These are phyloP conservation scores for Ellobium chinense DNA, from an alignment of 2,888 invertebrate genomes.

Conservation along the genomic window DNA sequence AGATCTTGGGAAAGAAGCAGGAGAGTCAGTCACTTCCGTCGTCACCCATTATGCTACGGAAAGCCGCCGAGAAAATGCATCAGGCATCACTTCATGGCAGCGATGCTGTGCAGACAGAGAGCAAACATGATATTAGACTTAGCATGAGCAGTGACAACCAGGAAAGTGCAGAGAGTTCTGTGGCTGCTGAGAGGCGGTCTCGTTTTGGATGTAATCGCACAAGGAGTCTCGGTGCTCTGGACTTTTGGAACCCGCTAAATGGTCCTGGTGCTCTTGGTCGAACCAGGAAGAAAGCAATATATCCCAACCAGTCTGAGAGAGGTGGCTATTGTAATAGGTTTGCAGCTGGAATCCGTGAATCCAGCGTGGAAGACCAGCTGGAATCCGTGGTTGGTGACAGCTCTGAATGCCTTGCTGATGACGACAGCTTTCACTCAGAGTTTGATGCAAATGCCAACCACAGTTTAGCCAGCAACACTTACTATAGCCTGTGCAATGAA, in stretches of 20 bases:
- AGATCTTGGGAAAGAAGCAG: slow-evolving; percentile 34
- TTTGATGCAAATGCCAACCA: slow-evolving; percentile 4
- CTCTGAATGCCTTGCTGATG: slow-evolving; percentile 7
- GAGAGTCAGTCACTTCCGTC: slow-evolving; percentile 75
- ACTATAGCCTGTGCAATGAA: slow-evolving; percentile 11
- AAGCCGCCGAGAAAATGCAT: slow-evolving; percentile 70
- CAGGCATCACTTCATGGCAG: slow-evolving; percentile 71
- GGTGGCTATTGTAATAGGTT: slow-evolving; percentile 28
- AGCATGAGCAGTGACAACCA: slow-evolving; percentile 18
- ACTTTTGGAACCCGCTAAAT: slow-evolving; percentile 32
- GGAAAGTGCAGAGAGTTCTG: background rate
- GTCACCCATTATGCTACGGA: slow-evolving; percentile 70
- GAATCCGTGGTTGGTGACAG: background rate
- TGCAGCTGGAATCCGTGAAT: slow-evolving; percentile 25
- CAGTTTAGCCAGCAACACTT: slow-evolving; percentile 26
- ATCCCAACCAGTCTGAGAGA: background rate
- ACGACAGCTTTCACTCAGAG: slow-evolving; percentile 21
- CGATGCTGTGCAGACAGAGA: slow-evolving; percentile 51
- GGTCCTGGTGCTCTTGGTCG: background rate
- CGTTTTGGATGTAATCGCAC: slow-evolving; percentile 36
- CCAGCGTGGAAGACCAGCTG: slow-evolving; percentile 38
- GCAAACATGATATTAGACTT: background rate
- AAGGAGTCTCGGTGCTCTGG: slow-evolving; percentile 37
- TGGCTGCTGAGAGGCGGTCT: slow-evolving; percentile 7
- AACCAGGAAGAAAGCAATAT: background rate